Evolutionary conservation across 2,113 vertebrate genomes (phyloP).

Genomic region (Coracopsis vasa): DNA sequence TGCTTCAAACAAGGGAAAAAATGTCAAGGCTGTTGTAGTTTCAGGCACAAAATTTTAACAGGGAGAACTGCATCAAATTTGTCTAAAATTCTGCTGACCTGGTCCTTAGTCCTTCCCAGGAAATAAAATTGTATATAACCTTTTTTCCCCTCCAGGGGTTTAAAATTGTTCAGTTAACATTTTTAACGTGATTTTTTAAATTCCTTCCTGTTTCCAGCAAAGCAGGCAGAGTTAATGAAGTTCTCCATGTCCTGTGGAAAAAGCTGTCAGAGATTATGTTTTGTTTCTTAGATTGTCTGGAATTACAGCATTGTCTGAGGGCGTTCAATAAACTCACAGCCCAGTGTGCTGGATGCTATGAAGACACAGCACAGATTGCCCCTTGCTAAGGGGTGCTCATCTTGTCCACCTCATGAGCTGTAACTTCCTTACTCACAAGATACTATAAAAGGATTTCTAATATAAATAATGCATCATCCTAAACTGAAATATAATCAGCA

Average conservation of each 20-base stretch:
- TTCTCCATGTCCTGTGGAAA: constrained; percentile 30
- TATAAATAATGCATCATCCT: neutral
- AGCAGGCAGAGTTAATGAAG: neutral
- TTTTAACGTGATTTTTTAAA: constrained; percentile 11
- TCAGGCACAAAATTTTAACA: neutral
- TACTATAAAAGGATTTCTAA: neutral
- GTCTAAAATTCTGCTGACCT: neutral
- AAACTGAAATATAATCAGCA: constrained; percentile 14
- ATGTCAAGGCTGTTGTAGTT: neutral
- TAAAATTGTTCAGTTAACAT: neutral
- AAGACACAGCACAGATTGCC: neutral
- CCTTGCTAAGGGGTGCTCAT: neutral
- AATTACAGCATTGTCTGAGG: neutral
- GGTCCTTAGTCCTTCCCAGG: neutral
- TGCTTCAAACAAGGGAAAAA: neutral
- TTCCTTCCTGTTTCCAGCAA: constrained; percentile 19
- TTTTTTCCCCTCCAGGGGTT: neutral
- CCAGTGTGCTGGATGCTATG: neutral
- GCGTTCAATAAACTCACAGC: neutral
- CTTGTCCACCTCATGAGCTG: neutral
- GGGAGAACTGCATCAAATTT: neutral
- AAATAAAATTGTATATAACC: neutral
- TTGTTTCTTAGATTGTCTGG: neutral
- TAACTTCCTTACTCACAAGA: constrained; percentile 14
- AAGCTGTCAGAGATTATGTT: neutral